phyloP scores from a whole-genome alignment of 2,113 vertebrate species.

The Nannobrachium achirus region DNA sequence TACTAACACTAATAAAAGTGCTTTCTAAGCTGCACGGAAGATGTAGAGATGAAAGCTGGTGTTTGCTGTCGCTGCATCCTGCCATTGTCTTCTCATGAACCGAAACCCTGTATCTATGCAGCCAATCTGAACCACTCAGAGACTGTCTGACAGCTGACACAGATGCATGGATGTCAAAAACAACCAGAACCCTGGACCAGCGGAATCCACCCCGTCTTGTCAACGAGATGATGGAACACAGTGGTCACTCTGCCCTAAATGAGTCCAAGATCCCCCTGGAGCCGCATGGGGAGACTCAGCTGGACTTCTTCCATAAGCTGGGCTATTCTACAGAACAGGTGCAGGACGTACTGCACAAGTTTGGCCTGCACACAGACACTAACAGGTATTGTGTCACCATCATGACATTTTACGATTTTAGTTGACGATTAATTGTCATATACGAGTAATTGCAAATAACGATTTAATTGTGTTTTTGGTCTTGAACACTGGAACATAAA shows the following conservation, averaged over 20 bases:
- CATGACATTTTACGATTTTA: no score
- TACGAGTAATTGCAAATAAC: no score
- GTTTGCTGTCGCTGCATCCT: constrained; percentile 27
- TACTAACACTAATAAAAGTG: not conserved
- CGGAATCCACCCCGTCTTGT: not conserved
- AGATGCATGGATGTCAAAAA: constrained; percentile 51
- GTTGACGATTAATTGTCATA: no score
- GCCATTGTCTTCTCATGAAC: constrained; percentile 48
- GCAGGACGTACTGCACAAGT: constrained; percentile 81
- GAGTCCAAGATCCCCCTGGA: constrained; percentile 8
- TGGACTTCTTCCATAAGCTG: constrained; percentile 93
- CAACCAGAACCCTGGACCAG: not conserved
- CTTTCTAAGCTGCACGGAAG: constrained; percentile 26
- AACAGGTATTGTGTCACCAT: constrained; percentile 68
- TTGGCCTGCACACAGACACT: constrained; percentile 83
- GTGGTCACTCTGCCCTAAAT: not conserved
- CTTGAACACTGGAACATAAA: no score
- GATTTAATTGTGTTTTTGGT: no score
- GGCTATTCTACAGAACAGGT: constrained; percentile 89
- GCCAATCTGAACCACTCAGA: constrained; percentile 18
- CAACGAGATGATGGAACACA: constrained; percentile 48
- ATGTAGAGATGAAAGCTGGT: constrained; percentile 66
- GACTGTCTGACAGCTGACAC: no score
- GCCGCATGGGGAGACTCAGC: constrained; percentile 72
- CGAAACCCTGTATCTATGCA: constrained; percentile 25